Conservation (phyloP, 2,113 vertebrate species). For the Alexandromys fortis region DNA sequence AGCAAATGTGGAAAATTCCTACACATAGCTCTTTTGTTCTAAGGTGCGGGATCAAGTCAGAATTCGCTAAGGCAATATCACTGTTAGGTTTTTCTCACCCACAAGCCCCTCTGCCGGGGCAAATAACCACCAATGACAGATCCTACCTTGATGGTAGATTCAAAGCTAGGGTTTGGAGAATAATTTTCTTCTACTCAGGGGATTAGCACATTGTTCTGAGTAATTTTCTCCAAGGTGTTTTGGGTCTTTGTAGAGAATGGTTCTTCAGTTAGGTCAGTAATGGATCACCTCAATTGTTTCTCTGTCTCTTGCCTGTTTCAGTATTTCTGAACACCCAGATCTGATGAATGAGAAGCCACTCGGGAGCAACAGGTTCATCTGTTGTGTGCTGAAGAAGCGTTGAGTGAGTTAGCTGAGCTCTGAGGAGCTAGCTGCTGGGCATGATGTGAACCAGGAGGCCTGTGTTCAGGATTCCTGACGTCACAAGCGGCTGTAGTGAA, state of each 20-base stretch:
- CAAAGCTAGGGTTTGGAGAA: slow-evolving; percentile 22
- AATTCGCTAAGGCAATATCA: slow-evolving; percentile 27
- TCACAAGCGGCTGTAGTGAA: not conserved
- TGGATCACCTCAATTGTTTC: not conserved
- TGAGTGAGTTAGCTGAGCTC: not conserved
- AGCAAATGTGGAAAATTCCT: not conserved
- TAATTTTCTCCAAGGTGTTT: slow-evolving; percentile 43
- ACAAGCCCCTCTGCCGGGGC: too few species aligned
- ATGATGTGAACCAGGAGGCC: not conserved
- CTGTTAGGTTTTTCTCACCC: too few species aligned
- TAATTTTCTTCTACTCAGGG: not conserved
- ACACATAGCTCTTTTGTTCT: not conserved
- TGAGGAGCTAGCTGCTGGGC: not conserved
- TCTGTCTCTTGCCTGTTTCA: slow-evolving; percentile 24
- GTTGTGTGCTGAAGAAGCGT: not conserved
- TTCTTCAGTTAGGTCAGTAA: not conserved
- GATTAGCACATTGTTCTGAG: not conserved
- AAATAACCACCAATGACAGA: not conserved
- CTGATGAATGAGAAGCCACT: not conserved
- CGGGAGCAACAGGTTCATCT: not conserved
- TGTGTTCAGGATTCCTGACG: not conserved
- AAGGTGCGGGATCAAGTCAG: slow-evolving; percentile 1
- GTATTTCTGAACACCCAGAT: not conserved
- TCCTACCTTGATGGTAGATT: not conserved
- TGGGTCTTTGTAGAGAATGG: not conserved